Evolutionary conservation across 2,888 invertebrate species (phyloP).

Genomic region (Conus canariensis): DNA sequence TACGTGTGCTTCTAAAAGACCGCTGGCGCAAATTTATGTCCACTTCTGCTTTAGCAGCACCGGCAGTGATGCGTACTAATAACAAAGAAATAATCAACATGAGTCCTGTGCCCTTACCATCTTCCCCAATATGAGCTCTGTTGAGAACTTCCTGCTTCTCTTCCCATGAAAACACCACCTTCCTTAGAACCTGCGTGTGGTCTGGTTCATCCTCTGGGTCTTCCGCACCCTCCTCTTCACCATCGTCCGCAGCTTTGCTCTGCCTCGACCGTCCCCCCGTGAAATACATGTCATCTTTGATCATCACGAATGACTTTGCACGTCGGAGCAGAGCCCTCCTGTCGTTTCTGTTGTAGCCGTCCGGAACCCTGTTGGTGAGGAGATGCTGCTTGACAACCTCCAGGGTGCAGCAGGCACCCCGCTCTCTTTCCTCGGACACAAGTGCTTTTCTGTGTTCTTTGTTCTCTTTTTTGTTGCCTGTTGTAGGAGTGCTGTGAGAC

Average conservation of each 20-base stretch:
- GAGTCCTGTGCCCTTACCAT: conserved; percentile 43
- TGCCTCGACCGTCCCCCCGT: conserved; percentile 16
- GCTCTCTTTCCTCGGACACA: background rate
- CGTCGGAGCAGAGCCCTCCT: background rate
- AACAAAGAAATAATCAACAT: background rate
- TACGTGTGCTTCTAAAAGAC: no score
- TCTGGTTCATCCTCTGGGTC: conserved; percentile 26
- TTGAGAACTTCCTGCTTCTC: conserved; percentile 44
- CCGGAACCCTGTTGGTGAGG: background rate
- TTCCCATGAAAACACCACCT: conserved; percentile 34
- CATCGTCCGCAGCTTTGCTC: background rate
- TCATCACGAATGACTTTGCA: conserved; percentile 20
- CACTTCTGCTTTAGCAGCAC: background rate
- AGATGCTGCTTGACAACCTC: conserved; percentile 17
- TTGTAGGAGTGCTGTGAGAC: background rate
- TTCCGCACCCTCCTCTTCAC: background rate
- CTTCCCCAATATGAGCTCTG: conserved; percentile 42
- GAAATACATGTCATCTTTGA: conserved; percentile 27
- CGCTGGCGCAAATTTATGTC: no score
- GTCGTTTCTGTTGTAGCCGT: conserved; percentile 16
- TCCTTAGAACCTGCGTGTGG: conserved; percentile 30
- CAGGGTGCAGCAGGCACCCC: conserved; percentile 18
- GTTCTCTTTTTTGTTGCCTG: background rate
- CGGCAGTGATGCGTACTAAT: no score
- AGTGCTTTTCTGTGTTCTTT: background rate